phyloP scores from a whole-genome alignment of 2,888 invertebrate species.

The Zelleria hepariella region DNA sequence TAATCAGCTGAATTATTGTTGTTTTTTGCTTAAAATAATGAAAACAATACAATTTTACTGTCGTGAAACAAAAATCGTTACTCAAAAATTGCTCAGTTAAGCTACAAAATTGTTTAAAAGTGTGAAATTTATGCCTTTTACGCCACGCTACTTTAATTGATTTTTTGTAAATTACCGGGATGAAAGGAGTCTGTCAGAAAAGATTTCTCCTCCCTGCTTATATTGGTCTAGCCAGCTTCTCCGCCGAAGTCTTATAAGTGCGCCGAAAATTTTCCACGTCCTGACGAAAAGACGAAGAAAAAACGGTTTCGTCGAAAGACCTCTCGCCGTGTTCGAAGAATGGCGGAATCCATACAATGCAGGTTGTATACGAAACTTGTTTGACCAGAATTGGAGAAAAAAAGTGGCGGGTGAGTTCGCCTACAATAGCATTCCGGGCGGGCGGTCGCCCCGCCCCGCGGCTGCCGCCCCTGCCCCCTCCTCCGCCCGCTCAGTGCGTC shows the following conservation, averaged over 20 bases:
- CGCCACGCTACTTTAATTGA: too few species aligned
- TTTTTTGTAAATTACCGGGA: too few species aligned
- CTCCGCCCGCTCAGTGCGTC: constrained; percentile 11
- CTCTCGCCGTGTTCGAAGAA: constrained; percentile 56
- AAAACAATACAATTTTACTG: too few species aligned
- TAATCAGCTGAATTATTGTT: too few species aligned
- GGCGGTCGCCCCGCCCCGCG: constrained; percentile 37
- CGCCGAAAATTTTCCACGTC: not conserved
- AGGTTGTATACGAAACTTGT: constrained; percentile 71
- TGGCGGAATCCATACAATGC: constrained; percentile 71
- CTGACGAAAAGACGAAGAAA: not conserved
- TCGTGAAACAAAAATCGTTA: too few species aligned
- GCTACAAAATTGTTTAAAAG: too few species aligned
- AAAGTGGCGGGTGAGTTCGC: constrained; percentile 70
- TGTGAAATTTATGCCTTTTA: too few species aligned
- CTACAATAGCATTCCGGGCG: constrained; percentile 68
- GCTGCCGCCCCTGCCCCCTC: constrained; percentile 26
- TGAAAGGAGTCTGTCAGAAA: too few species aligned
- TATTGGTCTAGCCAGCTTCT: constrained; percentile 8
- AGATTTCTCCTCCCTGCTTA: too few species aligned
- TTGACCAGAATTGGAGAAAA: constrained; percentile 68
- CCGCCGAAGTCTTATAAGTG: constrained; percentile 31
- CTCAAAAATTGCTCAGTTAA: too few species aligned
- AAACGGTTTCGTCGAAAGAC: constrained; percentile 30
- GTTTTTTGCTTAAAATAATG: too few species aligned